A percentile compares a stretch with the other conserved stretches of the same genome.
Evolutionary conservation across 2,888 invertebrate genomes (phyloP).

Genomic region (Tenthredo livida): DNA sequence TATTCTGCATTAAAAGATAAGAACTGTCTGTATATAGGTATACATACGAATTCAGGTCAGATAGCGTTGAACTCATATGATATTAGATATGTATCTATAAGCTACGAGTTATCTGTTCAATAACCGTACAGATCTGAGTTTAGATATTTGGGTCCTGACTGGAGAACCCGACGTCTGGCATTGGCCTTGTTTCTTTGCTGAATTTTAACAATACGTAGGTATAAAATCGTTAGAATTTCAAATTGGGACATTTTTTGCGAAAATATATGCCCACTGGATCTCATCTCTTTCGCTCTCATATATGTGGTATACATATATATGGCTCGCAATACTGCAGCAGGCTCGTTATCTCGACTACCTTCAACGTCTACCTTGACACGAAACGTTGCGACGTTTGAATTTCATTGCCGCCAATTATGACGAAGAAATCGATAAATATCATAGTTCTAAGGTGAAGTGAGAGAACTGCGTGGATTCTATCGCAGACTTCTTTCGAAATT

Average conservation of each 20-base stretch:
- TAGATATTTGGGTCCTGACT: background rate
- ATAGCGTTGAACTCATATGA: background rate
- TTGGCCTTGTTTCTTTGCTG: background rate
- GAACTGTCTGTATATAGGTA: background rate
- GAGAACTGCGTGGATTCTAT: background rate
- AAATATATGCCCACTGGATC: background rate
- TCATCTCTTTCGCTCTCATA: background rate
- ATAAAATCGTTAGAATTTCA: background rate
- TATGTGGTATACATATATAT: too few relatives aligned
- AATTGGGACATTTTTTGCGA: background rate
- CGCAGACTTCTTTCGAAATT: background rate
- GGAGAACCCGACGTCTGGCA: background rate
- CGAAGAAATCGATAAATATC: background rate
- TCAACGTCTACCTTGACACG: constrained; percentile 17
- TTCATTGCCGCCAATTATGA: background rate
- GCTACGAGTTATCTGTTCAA: background rate
- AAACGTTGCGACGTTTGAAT: background rate
- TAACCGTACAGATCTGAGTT: background rate
- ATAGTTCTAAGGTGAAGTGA: background rate
- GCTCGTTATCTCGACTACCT: background rate
- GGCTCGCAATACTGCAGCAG: background rate
- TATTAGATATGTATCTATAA: too few relatives aligned
- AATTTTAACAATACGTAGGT: background rate
- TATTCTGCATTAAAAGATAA: background rate
- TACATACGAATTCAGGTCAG: background rate